Base-by-base conservation (phyloP, 1,140 invertebrate genomes). In the Zaprionus camerounensis region DNA sequence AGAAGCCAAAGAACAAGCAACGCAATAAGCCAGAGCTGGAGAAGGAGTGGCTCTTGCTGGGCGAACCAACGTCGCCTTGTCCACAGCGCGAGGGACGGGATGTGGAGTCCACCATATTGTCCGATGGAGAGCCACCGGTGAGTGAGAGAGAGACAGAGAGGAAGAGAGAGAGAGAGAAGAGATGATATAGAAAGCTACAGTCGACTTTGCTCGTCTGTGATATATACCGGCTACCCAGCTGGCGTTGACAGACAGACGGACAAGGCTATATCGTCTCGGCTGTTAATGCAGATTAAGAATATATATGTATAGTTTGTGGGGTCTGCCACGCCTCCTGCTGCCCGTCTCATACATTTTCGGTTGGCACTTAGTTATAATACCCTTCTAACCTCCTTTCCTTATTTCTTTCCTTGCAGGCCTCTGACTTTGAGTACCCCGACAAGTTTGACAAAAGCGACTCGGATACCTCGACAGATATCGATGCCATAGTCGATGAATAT, bases 401-500 rank as follows among this genome's bases (percentile, higher is more conserved):
- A 24, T 26, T 6, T 17, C 5, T 17, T 62, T 62, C 22, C 26
- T 57, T 17, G 5, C 15, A 92, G 91, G 80, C 85, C 12, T 91
- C 92, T 0, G 91, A 92, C 77, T 92, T 92, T 70, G 92, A 92
- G 56, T 92, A 82, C 24, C 84, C 91, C 0, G 91, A 91, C n/a
- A 91, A 92, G 56, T 87, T 91, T 41, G 92, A 92, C 38, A 85
- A 91, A 59, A 80, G 76, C 22, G 92, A 93, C 49, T 91, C 92
- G n/a, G 92, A 93, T 57, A 93, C 88, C 46, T 93, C 92, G 4
- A 93, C 92, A 13, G 92, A 93, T 58, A 93, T 93, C 41, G 92
- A 93, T 80, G 91, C 85, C 22, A 92, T 93, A 56, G 92, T 93
- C 2, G 92, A 93, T 75, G 92, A 93, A 46, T 93, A 93, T 75